Conservation (phyloP, 2,113 vertebrate species). For the Tylochromis polylepis region DNA sequence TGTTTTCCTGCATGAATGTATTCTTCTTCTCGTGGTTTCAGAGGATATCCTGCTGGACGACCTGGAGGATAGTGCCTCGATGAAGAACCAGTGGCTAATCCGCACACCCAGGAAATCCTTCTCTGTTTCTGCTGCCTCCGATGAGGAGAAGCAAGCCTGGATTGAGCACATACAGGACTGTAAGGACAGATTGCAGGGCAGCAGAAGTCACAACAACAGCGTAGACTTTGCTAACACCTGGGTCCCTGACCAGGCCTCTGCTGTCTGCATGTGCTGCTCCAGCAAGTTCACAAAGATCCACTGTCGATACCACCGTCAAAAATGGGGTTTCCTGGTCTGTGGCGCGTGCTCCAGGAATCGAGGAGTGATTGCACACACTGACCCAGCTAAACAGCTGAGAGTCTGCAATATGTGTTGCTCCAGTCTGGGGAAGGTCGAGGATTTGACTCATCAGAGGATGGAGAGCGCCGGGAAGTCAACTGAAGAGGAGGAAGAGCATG, state of each 20-base stretch:
- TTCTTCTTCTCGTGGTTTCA: neutral
- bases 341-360: slow-evolving; percentile 77
- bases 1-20: neutral
- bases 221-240: slow-evolving; percentile 75
- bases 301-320: slow-evolving; percentile 86
- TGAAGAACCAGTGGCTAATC: slow-evolving; percentile 89
- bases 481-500: slow-evolving; percentile 74
- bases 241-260: slow-evolving; percentile 82
- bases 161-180: slow-evolving; percentile 84
- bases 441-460: neutral
- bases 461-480: neutral
- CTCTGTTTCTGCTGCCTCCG: slow-evolving; percentile 78
- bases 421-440: slow-evolving; percentile 34
- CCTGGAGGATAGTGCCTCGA: slow-evolving; percentile 73
- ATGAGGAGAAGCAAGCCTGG: slow-evolving; percentile 83
- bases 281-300: slow-evolving; percentile 76
- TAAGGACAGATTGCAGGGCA: slow-evolving; percentile 57
- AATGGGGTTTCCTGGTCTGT: slow-evolving; percentile 87
- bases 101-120: slow-evolving; percentile 89
- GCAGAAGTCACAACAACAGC: no score
- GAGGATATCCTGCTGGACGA: slow-evolving; percentile 82
- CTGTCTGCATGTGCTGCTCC: slow-evolving; percentile 89
- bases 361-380: slow-evolving; percentile 76
- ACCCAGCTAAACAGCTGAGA: slow-evolving; percentile 75
- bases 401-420: slow-evolving; percentile 79